Evolutionary conservation across 2,113 vertebrate genomes (phyloP).

Genomic region (Phalacrocorax pelagicus): DNA sequence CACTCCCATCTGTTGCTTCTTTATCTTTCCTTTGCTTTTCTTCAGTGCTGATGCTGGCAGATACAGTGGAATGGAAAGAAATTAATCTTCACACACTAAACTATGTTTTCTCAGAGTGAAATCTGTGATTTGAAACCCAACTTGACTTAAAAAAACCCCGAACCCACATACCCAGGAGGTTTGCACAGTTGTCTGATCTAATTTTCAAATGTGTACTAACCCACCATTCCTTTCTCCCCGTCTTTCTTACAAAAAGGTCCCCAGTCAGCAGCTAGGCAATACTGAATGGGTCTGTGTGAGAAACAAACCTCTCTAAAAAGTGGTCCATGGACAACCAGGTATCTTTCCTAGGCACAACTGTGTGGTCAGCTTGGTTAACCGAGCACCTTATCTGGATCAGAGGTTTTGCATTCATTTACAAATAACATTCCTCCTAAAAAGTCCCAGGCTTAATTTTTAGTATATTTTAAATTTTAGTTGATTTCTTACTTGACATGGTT

Average conservation of each 20-base stretch:
- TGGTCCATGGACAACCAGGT: background rate
- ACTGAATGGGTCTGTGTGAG: background rate
- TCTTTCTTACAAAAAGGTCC: background rate
- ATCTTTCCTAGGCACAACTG: background rate
- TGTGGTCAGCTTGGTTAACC: background rate
- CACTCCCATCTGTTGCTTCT: constrained; percentile 11
- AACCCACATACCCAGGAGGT: background rate
- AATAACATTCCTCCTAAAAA: background rate
- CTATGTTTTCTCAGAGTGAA: constrained; percentile 20
- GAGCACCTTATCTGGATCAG: rapidly evolving
- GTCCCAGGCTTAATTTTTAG: background rate
- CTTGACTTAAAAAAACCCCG: background rate
- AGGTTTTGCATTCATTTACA: background rate
- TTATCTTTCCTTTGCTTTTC: constrained; percentile 4
- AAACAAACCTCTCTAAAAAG: background rate
- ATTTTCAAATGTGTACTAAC: constrained; percentile 16
- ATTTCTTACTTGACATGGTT: background rate
- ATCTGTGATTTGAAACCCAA: constrained; percentile 32
- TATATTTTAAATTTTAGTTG: background rate
- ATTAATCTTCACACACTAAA: constrained; percentile 56
- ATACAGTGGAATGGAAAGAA: constrained; percentile 3
- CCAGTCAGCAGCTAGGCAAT: background rate
- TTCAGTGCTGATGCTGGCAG: background rate
- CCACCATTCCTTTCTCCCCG: background rate
- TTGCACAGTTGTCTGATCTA: constrained; percentile 11